A percentile compares a stretch with the other conserved stretches of the same genome.
Evolutionary conservation across 2,888 invertebrate species (phyloP).

Genomic region (Dioctria linearis): DNA sequence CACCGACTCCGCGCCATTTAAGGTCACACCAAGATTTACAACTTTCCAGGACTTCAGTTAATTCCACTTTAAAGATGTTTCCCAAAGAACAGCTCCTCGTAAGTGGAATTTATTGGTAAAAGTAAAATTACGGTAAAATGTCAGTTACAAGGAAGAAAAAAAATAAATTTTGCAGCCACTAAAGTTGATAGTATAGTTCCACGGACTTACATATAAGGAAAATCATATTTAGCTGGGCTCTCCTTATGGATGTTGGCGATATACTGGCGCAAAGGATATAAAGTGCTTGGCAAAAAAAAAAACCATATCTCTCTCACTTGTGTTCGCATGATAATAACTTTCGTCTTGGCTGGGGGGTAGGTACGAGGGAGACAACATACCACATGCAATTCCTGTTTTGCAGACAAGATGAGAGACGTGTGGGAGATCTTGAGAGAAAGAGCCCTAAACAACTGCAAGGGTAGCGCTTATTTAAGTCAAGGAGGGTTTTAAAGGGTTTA

Average conservation of each 20-base stretch:
- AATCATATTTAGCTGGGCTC: not conserved
- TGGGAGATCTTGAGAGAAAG: conserved; percentile 32
- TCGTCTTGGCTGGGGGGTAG: not conserved
- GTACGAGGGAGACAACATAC: not conserved
- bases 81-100: not conserved
- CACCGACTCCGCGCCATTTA: not conserved
- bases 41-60: not conserved
- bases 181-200: not conserved
- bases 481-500: conserved; percentile 37
- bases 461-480: conserved; percentile 52
- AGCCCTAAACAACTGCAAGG: conserved; percentile 42
- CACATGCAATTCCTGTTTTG: not conserved
- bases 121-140: not conserved
- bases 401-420: not conserved
- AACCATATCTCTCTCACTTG: not conserved
- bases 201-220: not conserved
- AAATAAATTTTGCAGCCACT: not conserved
- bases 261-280: not conserved
- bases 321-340: not conserved
- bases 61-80: not conserved
- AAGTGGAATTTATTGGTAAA: not conserved
- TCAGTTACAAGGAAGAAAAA: not conserved
- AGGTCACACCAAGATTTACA: not conserved
- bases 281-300: not conserved
- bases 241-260: not conserved